Evolutionary conservation across 2,888 invertebrate genomes (phyloP), one percentile per base, ranked within the genome.

Genomic region (Epirrhoe alternata): DNA sequence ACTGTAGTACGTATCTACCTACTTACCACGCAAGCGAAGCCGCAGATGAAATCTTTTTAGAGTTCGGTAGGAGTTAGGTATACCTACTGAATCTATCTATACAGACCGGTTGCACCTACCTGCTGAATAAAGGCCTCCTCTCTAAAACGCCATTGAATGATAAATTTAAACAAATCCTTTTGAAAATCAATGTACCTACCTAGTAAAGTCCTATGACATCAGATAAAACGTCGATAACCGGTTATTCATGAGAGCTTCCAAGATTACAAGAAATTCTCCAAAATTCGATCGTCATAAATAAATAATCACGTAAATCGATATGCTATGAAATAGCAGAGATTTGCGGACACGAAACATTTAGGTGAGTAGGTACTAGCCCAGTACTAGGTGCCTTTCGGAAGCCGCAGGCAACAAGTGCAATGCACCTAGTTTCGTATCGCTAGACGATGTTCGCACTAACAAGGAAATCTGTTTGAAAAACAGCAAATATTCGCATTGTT

Each of bases 331-430:
- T 49, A 50, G 6, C 49, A 35, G 61, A 38, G 52, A 50, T 35
- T 35, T n/a, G 6, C 31, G 24, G 55, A 61, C 55, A 61, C 49
- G 57, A 12, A 30, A 14, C 30, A 10, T 35, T 5, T 53, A 45
- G 38, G 12, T 38, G 12, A n/a, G n/a, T 12, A 38, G 10, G 7
- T 31, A 31, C 6, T 6, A 5, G 6, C 31, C 38, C 12, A 38
- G 12, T 4, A 38, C 12, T 10, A 42, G 38, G 10, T 42, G 38
- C 38, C 38, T 42, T 42, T 58, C 49, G 58, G 30, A 52, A 33
- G 52, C 52, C 52, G 38, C 33, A 65, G 17, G 52, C 69, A 61
- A 55, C 50, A 55, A 67, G 65, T 66, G 65, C 67, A 66, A 53
- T 53, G 67, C 62, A 50, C 49, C 51, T 50, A 5, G 31, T 50